A percentile compares a stretch with the other conserved stretches of the same genome.
phyloP scores from a whole-genome alignment of 2,888 invertebrate genomes.

The Pocota personata region DNA sequence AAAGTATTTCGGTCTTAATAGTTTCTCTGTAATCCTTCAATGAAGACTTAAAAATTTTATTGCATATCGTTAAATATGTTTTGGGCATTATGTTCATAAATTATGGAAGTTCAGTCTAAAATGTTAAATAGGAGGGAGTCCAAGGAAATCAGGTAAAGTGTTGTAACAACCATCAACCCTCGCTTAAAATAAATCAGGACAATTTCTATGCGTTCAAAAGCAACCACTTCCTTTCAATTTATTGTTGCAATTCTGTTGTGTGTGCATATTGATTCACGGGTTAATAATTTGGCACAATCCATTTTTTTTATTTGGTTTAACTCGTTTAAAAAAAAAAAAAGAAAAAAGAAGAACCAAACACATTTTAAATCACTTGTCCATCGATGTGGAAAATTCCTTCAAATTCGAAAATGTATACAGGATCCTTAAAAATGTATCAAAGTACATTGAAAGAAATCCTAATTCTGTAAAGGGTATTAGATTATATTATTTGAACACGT shows the following conservation, averaged over 20 bases:
- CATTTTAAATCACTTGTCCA: conserved; percentile 38
- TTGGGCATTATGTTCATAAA: neutral
- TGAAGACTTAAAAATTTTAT: neutral
- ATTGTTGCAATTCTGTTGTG: conserved; percentile 34
- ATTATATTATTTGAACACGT: conserved; percentile 35
- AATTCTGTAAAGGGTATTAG: conserved; percentile 39
- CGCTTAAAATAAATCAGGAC: conserved; percentile 5
- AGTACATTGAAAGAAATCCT: conserved; percentile 23
- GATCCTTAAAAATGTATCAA: neutral
- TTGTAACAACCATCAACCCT: conserved; percentile 27
- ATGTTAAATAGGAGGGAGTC: conserved; percentile 1
- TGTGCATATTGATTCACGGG: conserved; percentile 50
- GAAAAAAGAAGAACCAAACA: neutral
- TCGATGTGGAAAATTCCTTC: conserved; percentile 22
- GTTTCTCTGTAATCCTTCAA: neutral
- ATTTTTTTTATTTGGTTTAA: conserved; percentile 2
- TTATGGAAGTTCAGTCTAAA: neutral
- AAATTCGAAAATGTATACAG: neutral
- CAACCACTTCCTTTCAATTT: neutral
- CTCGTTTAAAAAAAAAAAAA: neutral
- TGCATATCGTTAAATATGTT: conserved; percentile 19
- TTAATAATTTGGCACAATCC: conserved; percentile 49
- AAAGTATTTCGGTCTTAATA: conserved; percentile 46
- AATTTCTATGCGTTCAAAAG: neutral
- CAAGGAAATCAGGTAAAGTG: neutral